Percentiles rank a stretch among this genome's conserved stretches.
Evolutionary conservation across 2,888 invertebrate genomes (phyloP).

Genomic region (Globia sparganii): DNA sequence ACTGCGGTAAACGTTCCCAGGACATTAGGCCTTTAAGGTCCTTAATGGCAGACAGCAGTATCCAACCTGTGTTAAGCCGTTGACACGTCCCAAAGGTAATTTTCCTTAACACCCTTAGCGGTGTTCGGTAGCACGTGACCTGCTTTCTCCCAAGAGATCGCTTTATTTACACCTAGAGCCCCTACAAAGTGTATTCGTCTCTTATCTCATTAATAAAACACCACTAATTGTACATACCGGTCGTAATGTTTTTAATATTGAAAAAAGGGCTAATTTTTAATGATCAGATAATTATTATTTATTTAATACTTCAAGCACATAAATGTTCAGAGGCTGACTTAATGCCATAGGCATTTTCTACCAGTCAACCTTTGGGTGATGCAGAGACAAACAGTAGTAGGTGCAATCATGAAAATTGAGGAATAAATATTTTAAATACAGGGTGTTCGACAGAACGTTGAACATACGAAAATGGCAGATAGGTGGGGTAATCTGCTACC

Average conservation of each 20-base stretch:
- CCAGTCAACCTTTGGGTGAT: too few relatives aligned
- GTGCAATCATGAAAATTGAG: too few relatives aligned
- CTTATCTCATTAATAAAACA: neutral
- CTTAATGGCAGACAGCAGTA: neutral
- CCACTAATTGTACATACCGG: neutral
- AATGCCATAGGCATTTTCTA: too few relatives aligned
- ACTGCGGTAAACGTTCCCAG: neutral
- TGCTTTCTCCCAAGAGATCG: neutral
- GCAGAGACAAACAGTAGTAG: too few relatives aligned
- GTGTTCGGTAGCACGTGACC: neutral
- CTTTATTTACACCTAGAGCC: conserved; percentile 6
- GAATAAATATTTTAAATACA: too few relatives aligned
- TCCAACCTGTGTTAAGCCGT: neutral
- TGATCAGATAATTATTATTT: too few relatives aligned
- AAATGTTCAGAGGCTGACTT: too few relatives aligned
- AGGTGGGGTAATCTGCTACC: too few relatives aligned
- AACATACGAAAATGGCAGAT: too few relatives aligned
- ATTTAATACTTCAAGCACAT: too few relatives aligned
- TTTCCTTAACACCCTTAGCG: conserved; percentile 1
- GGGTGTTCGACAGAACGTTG: too few relatives aligned
- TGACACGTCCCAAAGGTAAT: conserved; percentile 9
- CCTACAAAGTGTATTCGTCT: neutral
- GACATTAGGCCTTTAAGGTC: neutral
- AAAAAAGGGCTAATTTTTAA: neutral
- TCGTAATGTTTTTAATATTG: neutral